These are phyloP conservation scores for Sitobion miscanthi DNA, from an alignment of 1,140 invertebrate genomes.

Conservation along the genomic window DNA sequence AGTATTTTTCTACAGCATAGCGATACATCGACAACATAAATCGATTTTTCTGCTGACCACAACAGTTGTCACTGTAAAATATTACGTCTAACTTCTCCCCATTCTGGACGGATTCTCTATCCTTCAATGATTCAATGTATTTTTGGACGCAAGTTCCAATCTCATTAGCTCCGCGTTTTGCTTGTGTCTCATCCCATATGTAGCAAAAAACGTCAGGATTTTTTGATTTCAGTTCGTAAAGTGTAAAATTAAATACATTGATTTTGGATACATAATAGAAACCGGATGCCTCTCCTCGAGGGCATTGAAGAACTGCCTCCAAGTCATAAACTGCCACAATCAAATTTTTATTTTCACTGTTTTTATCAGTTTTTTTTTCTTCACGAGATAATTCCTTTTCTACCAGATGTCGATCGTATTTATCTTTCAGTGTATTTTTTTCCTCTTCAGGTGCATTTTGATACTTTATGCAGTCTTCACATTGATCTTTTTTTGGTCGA, in stretches of 20 bases:
- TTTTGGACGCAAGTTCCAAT: conserved; percentile 37
- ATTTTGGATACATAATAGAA: conserved; percentile 61
- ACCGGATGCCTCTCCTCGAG: conserved; percentile 58
- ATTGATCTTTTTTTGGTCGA: conserved; percentile 48
- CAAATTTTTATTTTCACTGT: conserved; percentile 33
- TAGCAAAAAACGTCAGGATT: conserved; percentile 59
- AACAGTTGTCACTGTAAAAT: conserved; percentile 60
- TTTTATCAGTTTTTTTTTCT: conserved; percentile 58
- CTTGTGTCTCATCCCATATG: conserved; percentile 61
- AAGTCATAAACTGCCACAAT: conserved; percentile 59
- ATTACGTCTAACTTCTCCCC: conserved; percentile 56
- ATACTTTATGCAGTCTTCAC: conserved; percentile 34
- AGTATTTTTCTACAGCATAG: conserved; percentile 57
- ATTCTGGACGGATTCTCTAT: conserved; percentile 41
- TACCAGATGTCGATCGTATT: conserved; percentile 26
- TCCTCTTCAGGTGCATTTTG: conserved; percentile 30
- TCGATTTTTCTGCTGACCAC: conserved; percentile 58
- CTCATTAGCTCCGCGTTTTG: conserved; percentile 59
- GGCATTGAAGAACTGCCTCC: conserved; percentile 57
- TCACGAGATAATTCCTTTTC: conserved; percentile 56
- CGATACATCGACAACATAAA: conserved; percentile 45
- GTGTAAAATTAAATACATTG: conserved; percentile 60
- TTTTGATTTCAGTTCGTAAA: conserved; percentile 59
- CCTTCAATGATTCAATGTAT: conserved; percentile 48
- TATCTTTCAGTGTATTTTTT: conserved; percentile 31